Evolutionary conservation across 2,113 vertebrate genomes (phyloP), one percentile per base, ranked within the genome.

Genomic region (Notarius quadriscutis): DNA sequence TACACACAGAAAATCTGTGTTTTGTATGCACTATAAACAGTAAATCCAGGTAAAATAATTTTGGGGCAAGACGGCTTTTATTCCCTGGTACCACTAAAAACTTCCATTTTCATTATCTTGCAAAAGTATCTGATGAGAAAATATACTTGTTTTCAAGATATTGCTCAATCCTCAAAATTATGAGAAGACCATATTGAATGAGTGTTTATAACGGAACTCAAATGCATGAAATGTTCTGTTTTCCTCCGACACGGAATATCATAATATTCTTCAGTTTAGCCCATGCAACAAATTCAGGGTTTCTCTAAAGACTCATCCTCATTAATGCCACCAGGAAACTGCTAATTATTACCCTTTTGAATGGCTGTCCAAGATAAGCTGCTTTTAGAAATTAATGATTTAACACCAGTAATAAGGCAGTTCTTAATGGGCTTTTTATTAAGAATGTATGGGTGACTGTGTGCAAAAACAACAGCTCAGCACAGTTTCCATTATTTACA

Each of bases 371-470:
- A 83, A 89, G 87, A 86, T 86, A 88, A 91, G 84, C 83, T 88
- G 88, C 69, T 87, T 88, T 88, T 83, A 77, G 74, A 84, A 91
- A 89, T 87, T 81, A 91, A 89, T 88, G 85, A 89, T 84, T 87
- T 82, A 88, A 86, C 83, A 88, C 82, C 81, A 57, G 82, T 71
- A 88, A 91, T 89, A 83, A 88, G 88, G 65, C 86, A 83, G 63
- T 79, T 74, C 84, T 88, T 89, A 89, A 88, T 88, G 71, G 55
- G 78, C 75, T 75, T 88, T 88, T 88, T 87, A 89, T 88, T 91
- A 89, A 67, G 88, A 67, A 78, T 85, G 85, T 85, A 91, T 87
- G 71, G 79, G 75, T 77, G 84, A 83, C 79, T 79, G 77, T 86
- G 20, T 69, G 87, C 71, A 84, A 89, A 88, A 91, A 89, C 87